Base-by-base conservation (phyloP, 2,113 vertebrate species). In the Larimichthys polyactis region DNA sequence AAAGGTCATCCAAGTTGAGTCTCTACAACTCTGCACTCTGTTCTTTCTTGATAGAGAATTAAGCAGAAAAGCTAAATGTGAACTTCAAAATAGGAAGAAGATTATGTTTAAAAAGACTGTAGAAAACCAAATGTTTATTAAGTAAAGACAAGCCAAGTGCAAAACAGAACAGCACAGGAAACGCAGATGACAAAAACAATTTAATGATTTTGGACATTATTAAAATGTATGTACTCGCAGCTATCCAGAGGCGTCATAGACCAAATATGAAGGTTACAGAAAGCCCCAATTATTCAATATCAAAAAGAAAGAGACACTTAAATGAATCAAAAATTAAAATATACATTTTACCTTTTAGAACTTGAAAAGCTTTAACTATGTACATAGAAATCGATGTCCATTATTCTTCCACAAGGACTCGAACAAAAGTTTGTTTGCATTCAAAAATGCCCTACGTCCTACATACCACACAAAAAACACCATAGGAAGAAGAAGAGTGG, bases 111-210 rank as follows among this genome's bases (percentile, higher is more conserved):
- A 71, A 32, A n/a, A 15, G 11, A 46, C 4, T n/a, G 6, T 15
- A 7, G 19, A 72, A 60, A 64, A 63, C 20, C 29, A 75, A 73
- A 64, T 5, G 11, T 90, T 84, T 85, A 90, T 86, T 83, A 14
- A 40, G 32, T 15, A 49, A 84, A 81, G 58, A 79, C 7, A 58
- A 75, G 11, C 2, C 29, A 57, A 71, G 48, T 46, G 48, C 48
- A 72, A 51, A 73, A 40, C 3, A 17, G 4, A 43, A 55, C n/a
- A 65, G 46, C 27, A 66, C 46, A 58, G 22, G 67, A 36, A 36
- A 29, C 4, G 2, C 46, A 27, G 12, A 54, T 2, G 5, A 32
- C 1, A 48, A 75, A 63, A 9, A 54, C 52, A 19, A 12, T 51
- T 27, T 20, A 6, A 2, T n/a, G 0, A 52, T 29, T 79, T 22